These are phyloP conservation scores for Sericinus montela DNA, from an alignment of 2,888 invertebrate genomes.

Conservation along the genomic window DNA sequence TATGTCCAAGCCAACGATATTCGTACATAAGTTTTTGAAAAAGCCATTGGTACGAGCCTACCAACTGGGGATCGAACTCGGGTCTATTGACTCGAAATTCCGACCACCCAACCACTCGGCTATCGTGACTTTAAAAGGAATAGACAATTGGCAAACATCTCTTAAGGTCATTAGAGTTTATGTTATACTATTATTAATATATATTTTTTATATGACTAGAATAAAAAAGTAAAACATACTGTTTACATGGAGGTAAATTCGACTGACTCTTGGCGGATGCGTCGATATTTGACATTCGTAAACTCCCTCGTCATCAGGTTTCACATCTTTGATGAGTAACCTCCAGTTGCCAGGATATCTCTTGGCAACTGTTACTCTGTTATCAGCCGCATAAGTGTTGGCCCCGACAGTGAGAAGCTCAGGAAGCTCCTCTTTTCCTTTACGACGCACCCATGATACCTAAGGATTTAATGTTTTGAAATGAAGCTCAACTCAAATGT, in stretches of 20 bases:
- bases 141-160: too few relatives aligned
- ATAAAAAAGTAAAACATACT: conserved; percentile 63
- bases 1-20: too few relatives aligned
- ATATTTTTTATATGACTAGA: too few relatives aligned
- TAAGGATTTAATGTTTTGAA: conserved; percentile 26
- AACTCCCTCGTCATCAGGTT: conserved; percentile 82
- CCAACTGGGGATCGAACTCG: too few relatives aligned
- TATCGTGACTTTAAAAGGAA: too few relatives aligned
- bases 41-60: too few relatives aligned
- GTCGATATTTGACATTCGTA: conserved; percentile 87
- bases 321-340: conserved; percentile 82
- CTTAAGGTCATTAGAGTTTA: too few relatives aligned
- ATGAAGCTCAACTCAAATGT: too few relatives aligned
- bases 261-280: conserved; percentile 84
- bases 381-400: conserved; percentile 84
- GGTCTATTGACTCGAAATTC: too few relatives aligned
- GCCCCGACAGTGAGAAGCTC: conserved; percentile 84
- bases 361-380: conserved; percentile 81
- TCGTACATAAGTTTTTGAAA: too few relatives aligned
- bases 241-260: conserved; percentile 82
- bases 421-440: conserved; percentile 79
- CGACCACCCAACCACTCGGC: too few relatives aligned
- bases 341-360: conserved; percentile 82
- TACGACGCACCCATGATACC: conserved; percentile 86
- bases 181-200: too few relatives aligned